Base-by-base conservation (phyloP, 2,797 vertebrate species). In the Mastacembelus armatus region DNA sequence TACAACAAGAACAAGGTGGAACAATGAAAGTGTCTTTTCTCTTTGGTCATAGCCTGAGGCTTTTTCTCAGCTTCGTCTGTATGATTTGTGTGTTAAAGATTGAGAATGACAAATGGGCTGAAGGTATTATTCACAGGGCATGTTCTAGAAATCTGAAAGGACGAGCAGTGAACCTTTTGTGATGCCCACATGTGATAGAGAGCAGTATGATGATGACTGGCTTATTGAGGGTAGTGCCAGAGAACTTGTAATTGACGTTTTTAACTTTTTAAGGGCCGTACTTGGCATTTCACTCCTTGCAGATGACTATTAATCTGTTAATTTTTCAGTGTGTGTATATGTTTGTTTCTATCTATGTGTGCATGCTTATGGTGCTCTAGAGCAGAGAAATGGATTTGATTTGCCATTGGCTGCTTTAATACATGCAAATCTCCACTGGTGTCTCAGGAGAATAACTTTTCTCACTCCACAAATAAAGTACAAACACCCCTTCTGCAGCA, bases 331-430 rank as follows among this genome's bases (percentile, higher is more conserved):
- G 45, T 21, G 24, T n/a, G 10, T 24, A 51, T 19, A n/a, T 69
- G 50, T 78, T 44, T 70, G 38, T 58, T 26, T 72, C 29, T 42
- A 54, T 40, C 51, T 22, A 24, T 16, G 10, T 24, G 50, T 19
- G 18, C 10, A 24, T 11, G 54, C 59, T 45, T 59, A 26, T 55
- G 63, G 63, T 24, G 67, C 73, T 80, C 62, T 57, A 19, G 62
- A 80, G 77, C 75, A 85, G 78, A 80, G 73, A 83, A 90, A 88
- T 86, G 74, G 77, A 90, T 91, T 90, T 86, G 80, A 89, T 87
- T 88, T 85, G 76, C 84, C 74, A 80, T 80, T 49, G 39, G 66
- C 78, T 78, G 74, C 74, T 77, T 68, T 89, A 91, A 91, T 91
- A 80, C 80, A 90, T 91, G 89, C 89, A 90, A 89, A 92, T 91